Evolutionary conservation across 1,140 invertebrate genomes (phyloP), one percentile per base, ranked within the genome.

Genomic region (Mactra quadrangularis): DNA sequence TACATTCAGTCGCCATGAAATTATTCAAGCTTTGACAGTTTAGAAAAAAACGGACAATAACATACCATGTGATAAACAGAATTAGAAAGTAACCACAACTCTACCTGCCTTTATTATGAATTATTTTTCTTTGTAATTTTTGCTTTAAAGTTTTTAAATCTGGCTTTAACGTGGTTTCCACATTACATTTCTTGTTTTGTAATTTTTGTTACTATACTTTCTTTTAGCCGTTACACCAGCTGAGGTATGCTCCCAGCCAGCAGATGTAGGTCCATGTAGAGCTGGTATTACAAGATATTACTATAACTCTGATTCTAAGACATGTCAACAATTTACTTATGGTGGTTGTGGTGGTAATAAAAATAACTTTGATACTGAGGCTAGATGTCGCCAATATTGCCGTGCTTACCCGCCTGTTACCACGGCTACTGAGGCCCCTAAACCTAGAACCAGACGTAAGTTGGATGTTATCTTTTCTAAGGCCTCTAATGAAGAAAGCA

Each of bases 151-250:
- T n/a, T n/a, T n/a, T n/a, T n/a, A n/a, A n/a, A n/a, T n/a, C n/a
- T n/a, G n/a, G n/a, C n/a, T n/a, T n/a, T n/a, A n/a, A n/a, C n/a
- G n/a, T n/a, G n/a, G n/a, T n/a, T n/a, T n/a, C n/a, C n/a, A n/a
- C n/a, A n/a, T n/a, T n/a, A n/a, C n/a, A n/a, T n/a, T n/a, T n/a
- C n/a, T n/a, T n/a, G n/a, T n/a, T n/a, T n/a, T n/a, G n/a, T n/a
- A n/a, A n/a, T n/a, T n/a, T n/a, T n/a, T n/a, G n/a, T n/a, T n/a
- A 38, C 3, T 15, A 95, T 95, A 82, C 98, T 95, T 94, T 97
- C 96, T 90, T 98, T 96, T 87, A 96, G 62, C 41, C 13, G 19
- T 68, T 3, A 55, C 62, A 53, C 33, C 45, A 0, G 38, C 52
- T 22, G 25, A 72, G 52, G 83, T 87, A 0, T 91, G 90, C 64